Base-by-base conservation (phyloP, 2,113 vertebrate genomes). In the Rhinoptilus africanus region DNA sequence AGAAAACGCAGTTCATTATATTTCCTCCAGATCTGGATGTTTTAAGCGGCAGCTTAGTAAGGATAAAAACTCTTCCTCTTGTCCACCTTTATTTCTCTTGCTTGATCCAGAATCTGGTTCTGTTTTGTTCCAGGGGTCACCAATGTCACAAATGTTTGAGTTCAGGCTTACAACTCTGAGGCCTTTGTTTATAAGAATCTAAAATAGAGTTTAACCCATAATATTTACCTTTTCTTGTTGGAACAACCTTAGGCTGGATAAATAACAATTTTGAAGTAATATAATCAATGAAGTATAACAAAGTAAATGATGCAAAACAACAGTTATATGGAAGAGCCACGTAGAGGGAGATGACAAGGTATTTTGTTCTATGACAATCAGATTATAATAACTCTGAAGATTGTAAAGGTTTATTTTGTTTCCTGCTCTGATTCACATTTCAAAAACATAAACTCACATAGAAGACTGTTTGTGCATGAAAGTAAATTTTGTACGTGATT, bases 391-490 rank as follows among this genome's bases (percentile, higher is more conserved):
- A 96, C 32, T 95, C 75, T 89, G 28, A 93, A 69, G 43, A 80
- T 28, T 89, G 72, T 53, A 41, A 67, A 77, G 34, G 19, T 56
- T 60, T 64, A 24, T 88, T 95, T 81, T 85, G 66, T 74, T 85
- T 51, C 54, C 85, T 74, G 88, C 59, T 93, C 67, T 89, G 50
- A 39, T 90, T 96, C 60, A 88, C 59, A 73, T 96, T 97, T 96
- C 79, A 89, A 86, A 95, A 93, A 83, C 41, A 89, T 81, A 85
- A 95, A 93, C 30, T 86, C 66, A 95, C 32, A 77, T 8, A 48
- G 89, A 92, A 93, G 94, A 94, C n/a, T 92, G 53, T 86, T 91
- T 94, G 86, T 60, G 88, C 74, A 79, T 73, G 95, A 96, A 95
- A 94, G 47, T 68, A 85, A 85, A 86, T 88, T 95, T 92, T 96